These are phyloP conservation scores for Mythimna albipuncta DNA, from an alignment of 2,888 invertebrate genomes.

Conservation along the genomic window DNA sequence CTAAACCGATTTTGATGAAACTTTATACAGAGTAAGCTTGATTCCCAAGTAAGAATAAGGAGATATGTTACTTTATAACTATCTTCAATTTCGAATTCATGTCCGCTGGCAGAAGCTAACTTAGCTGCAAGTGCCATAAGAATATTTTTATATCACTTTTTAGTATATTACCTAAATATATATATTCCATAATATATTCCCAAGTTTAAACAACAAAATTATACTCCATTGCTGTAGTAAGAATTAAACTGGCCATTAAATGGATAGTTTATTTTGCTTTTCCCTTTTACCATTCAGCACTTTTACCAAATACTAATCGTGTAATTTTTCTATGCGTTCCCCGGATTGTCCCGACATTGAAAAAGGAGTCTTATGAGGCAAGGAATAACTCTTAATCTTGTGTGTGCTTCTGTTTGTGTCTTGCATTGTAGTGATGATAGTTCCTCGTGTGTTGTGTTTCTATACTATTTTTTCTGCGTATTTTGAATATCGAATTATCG, in stretches of 20 bases:
- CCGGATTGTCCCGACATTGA: slow-evolving; percentile 71
- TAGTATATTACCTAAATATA: not conserved
- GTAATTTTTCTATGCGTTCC: slow-evolving; percentile 80
- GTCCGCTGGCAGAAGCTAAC: too few relatives aligned
- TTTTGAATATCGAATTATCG: not conserved
- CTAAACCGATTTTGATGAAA: too few relatives aligned
- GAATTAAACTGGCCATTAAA: not conserved
- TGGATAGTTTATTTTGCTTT: not conserved
- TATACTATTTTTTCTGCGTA: slow-evolving; percentile 41
- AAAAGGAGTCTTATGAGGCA: slow-evolving; percentile 94
- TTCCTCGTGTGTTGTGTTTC: slow-evolving; percentile 50
- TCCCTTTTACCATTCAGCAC: not conserved
- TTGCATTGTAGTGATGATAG: slow-evolving; percentile 55
- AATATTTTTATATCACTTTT: not conserved
- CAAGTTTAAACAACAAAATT: too few relatives aligned
- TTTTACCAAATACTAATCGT: slow-evolving; percentile 76
- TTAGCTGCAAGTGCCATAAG: too few relatives aligned
- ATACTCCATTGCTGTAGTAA: not conserved
- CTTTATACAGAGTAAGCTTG: too few relatives aligned
- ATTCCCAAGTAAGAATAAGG: too few relatives aligned
- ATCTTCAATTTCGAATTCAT: too few relatives aligned
- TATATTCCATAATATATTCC: too few relatives aligned
- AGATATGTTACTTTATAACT: too few relatives aligned
- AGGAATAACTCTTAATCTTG: slow-evolving; percentile 78
- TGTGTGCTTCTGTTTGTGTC: slow-evolving; percentile 65